Percentiles rank a stretch among this genome's conserved stretches.
These are phyloP conservation scores for Eriosoma lanigerum DNA, from an alignment of 1,140 invertebrate genomes.

Conservation along the genomic window DNA sequence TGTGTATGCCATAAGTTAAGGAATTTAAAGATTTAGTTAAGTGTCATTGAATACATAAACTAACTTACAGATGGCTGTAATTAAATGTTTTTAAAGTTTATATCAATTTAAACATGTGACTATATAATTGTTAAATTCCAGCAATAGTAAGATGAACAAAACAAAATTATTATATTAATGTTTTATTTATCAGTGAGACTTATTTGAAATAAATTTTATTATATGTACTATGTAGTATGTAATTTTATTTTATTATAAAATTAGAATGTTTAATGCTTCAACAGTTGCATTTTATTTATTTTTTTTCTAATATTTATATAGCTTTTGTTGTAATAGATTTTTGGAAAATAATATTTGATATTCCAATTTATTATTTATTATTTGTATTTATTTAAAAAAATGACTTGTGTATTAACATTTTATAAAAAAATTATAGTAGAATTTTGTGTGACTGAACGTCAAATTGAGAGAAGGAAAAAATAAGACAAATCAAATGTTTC, in stretches of 20 bases:
- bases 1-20: constrained; percentile 5
- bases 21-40: neutral
- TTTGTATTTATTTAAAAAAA: no score
- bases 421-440: no score
- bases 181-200: constrained; percentile 41
- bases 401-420: no score
- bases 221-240: constrained; percentile 29
- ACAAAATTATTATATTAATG: neutral
- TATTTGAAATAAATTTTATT: constrained; percentile 35
- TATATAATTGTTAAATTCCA: constrained; percentile 28
- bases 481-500: no score
- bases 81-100: constrained; percentile 33
- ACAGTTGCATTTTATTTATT: constrained; percentile 8
- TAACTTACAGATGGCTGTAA: constrained; percentile 4
- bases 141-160: constrained; percentile 23
- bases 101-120: constrained; percentile 33
- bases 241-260: constrained; percentile 34
- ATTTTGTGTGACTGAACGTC: no score
- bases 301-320: neutral
- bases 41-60: constrained; percentile 9
- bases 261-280: constrained; percentile 16
- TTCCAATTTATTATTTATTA: no score
- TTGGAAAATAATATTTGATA: neutral
- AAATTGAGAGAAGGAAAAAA: no score
- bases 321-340: neutral